Evolutionary conservation across 2,113 vertebrate species (phyloP), one percentile per base, ranked within the genome.

Genomic region (Osmerus mordax): DNA sequence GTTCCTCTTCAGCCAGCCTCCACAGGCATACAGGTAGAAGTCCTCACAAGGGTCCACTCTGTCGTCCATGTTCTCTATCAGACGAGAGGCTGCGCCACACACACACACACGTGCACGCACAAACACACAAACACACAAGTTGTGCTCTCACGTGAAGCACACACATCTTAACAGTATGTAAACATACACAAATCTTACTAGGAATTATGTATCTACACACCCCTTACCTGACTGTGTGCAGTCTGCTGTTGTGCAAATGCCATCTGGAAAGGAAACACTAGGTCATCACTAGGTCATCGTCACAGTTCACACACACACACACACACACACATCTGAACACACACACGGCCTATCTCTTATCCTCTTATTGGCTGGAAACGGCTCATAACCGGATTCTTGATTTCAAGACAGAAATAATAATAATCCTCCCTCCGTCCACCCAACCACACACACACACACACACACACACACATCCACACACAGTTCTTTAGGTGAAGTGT

Each of bases 1-100:
- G 74, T 98, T 94, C 89, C 91, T 96, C 84, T 93, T 96, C 54
- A 98, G 80, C 96, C 97, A 98, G 21, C 96, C 96, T 75, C 96
- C 97, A 3, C 97, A 99, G 76, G 96, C 94, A 0, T 92, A 99
- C 81, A 96, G 93, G 85, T 96, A 99, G 74, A 99, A 99, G 86
- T 98, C 92, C 2, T 90, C 60, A 61, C 97, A 99, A 0, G 97
- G 97, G 47, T 95, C 77, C 68, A 80, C 87, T 0, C 77, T 89
- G 14, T 81, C n/a, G 72, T 99, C 96, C 96, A 98, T 97, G 87
- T 95, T 97, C 84, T 94, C 89, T 59, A 99, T 94, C 69, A 99
- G 93, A 67, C 95, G 93, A 60, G 96, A 95, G 0, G 97, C 97
- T 99, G 88, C 15, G 76, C 18, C 52, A 53, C 51, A 58, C 0